Evolutionary conservation across 2,113 vertebrate species (phyloP).

Genomic region (Rhinoderma darwinii): DNA sequence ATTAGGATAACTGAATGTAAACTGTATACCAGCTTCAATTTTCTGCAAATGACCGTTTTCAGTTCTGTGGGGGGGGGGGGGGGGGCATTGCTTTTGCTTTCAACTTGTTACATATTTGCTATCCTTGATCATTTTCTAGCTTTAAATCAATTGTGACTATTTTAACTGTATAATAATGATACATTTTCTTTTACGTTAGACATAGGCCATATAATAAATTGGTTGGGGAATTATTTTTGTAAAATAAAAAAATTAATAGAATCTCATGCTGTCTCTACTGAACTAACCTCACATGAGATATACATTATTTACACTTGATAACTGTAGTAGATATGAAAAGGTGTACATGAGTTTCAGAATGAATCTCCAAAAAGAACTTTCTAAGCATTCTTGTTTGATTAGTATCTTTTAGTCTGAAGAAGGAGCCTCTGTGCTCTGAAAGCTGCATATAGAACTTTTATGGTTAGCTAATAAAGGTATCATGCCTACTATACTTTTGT

Average conservation of each 20-base stretch:
- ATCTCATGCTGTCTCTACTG: no score
- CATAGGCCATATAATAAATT: neutral
- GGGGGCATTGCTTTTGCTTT: neutral
- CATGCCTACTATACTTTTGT: no score
- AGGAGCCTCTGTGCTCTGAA: no score
- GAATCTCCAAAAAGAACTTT: no score
- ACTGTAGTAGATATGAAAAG: no score
- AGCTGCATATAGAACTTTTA: no score
- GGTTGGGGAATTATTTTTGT: neutral
- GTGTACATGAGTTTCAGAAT: no score
- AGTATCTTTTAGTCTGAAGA: no score
- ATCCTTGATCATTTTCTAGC: neutral
- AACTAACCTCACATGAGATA: neutral
- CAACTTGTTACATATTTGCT: neutral
- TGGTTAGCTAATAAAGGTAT: no score
- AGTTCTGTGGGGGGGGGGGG: neutral
- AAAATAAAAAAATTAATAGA: neutral
- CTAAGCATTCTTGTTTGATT: no score
- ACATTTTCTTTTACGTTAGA: neutral
- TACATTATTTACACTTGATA: no score
- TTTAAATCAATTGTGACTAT: neutral
- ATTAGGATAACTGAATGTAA: conserved; percentile 9
- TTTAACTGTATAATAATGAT: neutral
- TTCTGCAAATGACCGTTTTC: neutral
- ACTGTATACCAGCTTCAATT: neutral